Conservation (phyloP, 2,797 vertebrate species). For the Pampus argenteus region DNA sequence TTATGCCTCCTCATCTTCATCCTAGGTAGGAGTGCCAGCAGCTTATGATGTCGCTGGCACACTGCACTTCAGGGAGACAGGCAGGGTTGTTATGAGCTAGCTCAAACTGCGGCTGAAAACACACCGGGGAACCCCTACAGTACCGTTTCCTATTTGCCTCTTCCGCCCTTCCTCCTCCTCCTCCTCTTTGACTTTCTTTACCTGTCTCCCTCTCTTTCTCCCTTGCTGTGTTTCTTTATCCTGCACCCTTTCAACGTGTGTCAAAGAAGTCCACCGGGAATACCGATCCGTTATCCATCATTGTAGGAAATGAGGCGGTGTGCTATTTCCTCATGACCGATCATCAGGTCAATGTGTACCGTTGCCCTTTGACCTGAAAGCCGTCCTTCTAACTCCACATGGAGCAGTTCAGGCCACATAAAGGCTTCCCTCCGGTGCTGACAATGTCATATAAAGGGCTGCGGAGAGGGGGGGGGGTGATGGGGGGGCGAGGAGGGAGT, state of each 20-base stretch:
- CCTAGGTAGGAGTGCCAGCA: constrained; percentile 22
- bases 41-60: constrained; percentile 38
- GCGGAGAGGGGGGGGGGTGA: constrained; percentile 8
- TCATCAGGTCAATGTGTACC: constrained; percentile 39
- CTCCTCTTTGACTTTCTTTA: not conserved
- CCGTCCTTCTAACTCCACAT: constrained; percentile 38
- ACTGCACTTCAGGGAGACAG: constrained; percentile 36
- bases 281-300: constrained; percentile 41
- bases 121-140: constrained; percentile 23
- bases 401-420: constrained; percentile 53
- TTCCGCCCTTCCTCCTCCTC: constrained; percentile 9
- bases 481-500: too few species aligned
- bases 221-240: constrained; percentile 8
- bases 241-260: constrained; percentile 23
- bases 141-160: not conserved
- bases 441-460: constrained; percentile 53
- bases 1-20: constrained; percentile 37
- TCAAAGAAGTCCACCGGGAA: constrained; percentile 5
- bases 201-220: not conserved
- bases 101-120: constrained; percentile 48
- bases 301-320: constrained; percentile 18
- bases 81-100: constrained; percentile 28
- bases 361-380: constrained; percentile 39
- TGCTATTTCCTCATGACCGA: constrained; percentile 49
- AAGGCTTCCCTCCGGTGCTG: constrained; percentile 30